These are phyloP conservation scores for Menidia beryllina DNA, from an alignment of 2,113 vertebrate species.

Conservation along the genomic window DNA sequence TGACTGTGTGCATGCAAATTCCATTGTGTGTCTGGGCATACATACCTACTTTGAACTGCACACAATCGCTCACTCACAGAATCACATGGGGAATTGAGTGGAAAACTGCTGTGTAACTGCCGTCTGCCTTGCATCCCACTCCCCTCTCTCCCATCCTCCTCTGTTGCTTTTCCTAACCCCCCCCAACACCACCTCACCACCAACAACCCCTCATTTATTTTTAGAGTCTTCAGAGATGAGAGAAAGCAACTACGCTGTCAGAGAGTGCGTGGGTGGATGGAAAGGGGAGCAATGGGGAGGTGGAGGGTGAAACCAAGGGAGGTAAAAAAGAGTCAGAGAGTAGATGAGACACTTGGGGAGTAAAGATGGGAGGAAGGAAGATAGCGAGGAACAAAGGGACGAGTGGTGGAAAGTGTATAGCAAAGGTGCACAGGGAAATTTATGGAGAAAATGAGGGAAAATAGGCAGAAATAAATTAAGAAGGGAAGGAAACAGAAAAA, in stretches of 20 bases:
- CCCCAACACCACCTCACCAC: not conserved
- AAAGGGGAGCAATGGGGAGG: slow-evolving; percentile 28
- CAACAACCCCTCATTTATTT: slow-evolving; percentile 65
- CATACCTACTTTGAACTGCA: slow-evolving; percentile 27
- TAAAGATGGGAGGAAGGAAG: slow-evolving; percentile 19
- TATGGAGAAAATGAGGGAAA: not conserved
- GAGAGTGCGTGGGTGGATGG: slow-evolving; percentile 62
- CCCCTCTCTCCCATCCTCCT: slow-evolving; percentile 13
- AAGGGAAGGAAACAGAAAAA: slow-evolving; percentile 2
- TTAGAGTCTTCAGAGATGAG: slow-evolving; percentile 72
- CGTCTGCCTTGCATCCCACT: slow-evolving; percentile 35
- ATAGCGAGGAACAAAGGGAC: slow-evolving; percentile 13
- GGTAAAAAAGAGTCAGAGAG: slow-evolving; percentile 32
- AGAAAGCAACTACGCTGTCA: slow-evolving; percentile 69
- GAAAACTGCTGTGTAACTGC: slow-evolving; percentile 71
- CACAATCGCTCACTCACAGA: slow-evolving; percentile 12
- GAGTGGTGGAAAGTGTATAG: not conserved
- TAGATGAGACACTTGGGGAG: slow-evolving; percentile 49
- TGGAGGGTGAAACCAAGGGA: slow-evolving; percentile 20
- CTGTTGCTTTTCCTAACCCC: not conserved
- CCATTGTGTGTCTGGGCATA: slow-evolving; percentile 26
- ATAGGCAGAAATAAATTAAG: slow-evolving; percentile 34
- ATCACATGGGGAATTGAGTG: slow-evolving; percentile 40
- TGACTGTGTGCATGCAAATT: slow-evolving; percentile 14
- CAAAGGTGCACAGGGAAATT: slow-evolving; percentile 35